phyloP scores from a whole-genome alignment of 2,888 invertebrate species.

The Bombylius discolor region DNA sequence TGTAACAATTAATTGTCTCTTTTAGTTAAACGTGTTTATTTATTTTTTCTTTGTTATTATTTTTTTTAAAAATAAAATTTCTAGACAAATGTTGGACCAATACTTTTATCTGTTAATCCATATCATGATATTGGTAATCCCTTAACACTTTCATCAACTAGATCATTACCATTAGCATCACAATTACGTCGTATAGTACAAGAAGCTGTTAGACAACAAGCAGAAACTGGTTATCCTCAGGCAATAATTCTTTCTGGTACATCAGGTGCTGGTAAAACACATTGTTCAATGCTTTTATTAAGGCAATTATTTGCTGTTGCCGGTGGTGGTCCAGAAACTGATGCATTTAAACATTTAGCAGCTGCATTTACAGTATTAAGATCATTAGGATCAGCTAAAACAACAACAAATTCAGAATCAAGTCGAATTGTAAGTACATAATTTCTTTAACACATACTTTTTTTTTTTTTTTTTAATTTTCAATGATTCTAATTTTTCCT shows the following conservation, averaged over 20 bases:
- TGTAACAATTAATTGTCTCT: too few species aligned
- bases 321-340: slow-evolving; percentile 88
- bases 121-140: slow-evolving; percentile 80
- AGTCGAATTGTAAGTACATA: slow-evolving; percentile 66
- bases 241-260: slow-evolving; percentile 85
- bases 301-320: slow-evolving; percentile 86
- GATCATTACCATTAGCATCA: slow-evolving; percentile 58
- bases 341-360: slow-evolving; percentile 89
- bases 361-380: slow-evolving; percentile 90
- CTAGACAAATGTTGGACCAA: slow-evolving; percentile 87
- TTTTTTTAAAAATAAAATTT: slow-evolving; percentile 20
- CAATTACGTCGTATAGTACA: slow-evolving; percentile 79
- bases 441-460: neutral
- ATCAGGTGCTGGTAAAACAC: slow-evolving; percentile 88
- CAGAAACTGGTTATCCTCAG: slow-evolving; percentile 90
- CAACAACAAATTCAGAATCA: slow-evolving; percentile 79
- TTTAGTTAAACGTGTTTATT: neutral
- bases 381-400: slow-evolving; percentile 82
- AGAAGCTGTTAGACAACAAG: slow-evolving; percentile 85
- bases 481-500: neutral
- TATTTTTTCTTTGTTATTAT: slow-evolving; percentile 2
- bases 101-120: slow-evolving; percentile 79
- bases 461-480: neutral
- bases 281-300: slow-evolving; percentile 79
- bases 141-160: slow-evolving; percentile 68